A percentile compares a stretch with the other conserved stretches of the same genome.
Conservation (phyloP, 2,888 invertebrate species). For the Margaritifera margaritifera region DNA sequence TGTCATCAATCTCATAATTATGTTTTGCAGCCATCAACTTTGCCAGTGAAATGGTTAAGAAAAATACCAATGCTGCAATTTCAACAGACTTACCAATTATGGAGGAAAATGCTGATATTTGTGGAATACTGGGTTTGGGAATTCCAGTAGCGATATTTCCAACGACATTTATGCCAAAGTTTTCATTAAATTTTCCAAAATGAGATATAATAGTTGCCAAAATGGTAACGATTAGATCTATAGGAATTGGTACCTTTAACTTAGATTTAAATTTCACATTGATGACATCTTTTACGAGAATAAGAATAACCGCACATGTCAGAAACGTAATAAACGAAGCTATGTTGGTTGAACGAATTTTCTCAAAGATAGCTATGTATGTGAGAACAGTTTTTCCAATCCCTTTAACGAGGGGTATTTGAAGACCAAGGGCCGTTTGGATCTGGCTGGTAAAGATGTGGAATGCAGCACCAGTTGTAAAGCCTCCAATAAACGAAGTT, state of each 20-base stretch:
- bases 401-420: constrained; percentile 35
- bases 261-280: constrained; percentile 56
- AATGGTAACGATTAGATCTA: constrained; percentile 63
- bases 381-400: constrained; percentile 73
- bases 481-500: constrained; percentile 58
- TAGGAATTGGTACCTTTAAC: constrained; percentile 64
- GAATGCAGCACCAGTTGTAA: constrained; percentile 55
- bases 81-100: constrained; percentile 42
- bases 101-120: constrained; percentile 11
- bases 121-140: constrained; percentile 53
- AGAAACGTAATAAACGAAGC: constrained; percentile 81
- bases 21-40: constrained; percentile 69
- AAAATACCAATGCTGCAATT: constrained; percentile 55
- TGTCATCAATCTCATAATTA: constrained; percentile 67
- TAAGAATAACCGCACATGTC: constrained; percentile 79
- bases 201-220: constrained; percentile 57
- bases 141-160: constrained; percentile 61
- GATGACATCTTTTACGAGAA: constrained; percentile 73
- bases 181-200: constrained; percentile 39
- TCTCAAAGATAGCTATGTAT: constrained; percentile 76
- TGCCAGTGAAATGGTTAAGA: constrained; percentile 64
- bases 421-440: constrained; percentile 43
- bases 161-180: constrained; percentile 44
- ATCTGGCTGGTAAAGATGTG: constrained; percentile 58
- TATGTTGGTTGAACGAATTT: constrained; percentile 78